phyloP scores from a whole-genome alignment of 2,113 vertebrate species.

The Passer domesticus region DNA sequence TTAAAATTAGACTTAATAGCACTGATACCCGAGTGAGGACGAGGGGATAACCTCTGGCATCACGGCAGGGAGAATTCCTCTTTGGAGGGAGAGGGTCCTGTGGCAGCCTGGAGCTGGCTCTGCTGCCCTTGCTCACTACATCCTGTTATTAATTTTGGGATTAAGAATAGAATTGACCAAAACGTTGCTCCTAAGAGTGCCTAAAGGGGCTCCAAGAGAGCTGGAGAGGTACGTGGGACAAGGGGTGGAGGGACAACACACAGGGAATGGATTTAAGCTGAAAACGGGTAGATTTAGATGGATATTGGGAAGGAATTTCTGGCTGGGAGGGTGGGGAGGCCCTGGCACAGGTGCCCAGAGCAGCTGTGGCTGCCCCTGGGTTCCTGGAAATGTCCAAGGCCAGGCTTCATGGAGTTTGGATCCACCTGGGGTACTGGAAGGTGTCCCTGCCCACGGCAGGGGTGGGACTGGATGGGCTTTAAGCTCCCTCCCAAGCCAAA shows the following conservation, averaged over 20 bases:
- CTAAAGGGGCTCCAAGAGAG: background rate
- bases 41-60: background rate
- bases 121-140: background rate
- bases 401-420: background rate
- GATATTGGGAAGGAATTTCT: background rate
- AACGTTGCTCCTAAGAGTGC: background rate
- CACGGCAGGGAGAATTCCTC: background rate
- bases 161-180: background rate
- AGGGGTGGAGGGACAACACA: background rate
- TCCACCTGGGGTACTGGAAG: background rate
- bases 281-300: background rate
- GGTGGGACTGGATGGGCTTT: background rate
- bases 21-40: accelerated
- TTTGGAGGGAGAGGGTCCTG: background rate
- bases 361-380: background rate
- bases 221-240: background rate
- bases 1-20: background rate
- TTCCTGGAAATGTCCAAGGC: background rate
- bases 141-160: background rate
- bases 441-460: background rate
- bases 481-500: background rate
- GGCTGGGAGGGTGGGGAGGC: accelerated
- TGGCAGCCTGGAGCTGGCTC: background rate
- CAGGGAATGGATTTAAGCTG: background rate
- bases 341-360: background rate